Percentiles rank a stretch among this genome's conserved stretches.
Evolutionary conservation across 2,113 vertebrate genomes (phyloP).

Genomic region (Silurus meridionalis): DNA sequence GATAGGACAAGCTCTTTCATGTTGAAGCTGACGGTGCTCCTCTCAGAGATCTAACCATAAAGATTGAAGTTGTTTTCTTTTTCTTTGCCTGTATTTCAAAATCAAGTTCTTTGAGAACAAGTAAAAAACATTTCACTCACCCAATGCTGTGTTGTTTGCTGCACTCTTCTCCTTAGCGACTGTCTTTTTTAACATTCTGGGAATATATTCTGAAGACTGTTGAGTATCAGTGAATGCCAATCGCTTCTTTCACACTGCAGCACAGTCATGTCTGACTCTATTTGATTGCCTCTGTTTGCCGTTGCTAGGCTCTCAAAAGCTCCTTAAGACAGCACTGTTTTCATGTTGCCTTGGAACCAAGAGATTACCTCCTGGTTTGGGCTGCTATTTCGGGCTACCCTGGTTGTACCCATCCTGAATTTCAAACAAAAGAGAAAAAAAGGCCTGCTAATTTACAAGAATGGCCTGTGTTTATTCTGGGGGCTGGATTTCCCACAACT

Average conservation of each 20-base stretch:
- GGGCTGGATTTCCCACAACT: background rate
- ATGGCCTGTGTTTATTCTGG: background rate
- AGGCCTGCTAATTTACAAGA: background rate
- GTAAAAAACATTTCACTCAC: background rate
- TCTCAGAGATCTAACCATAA: background rate
- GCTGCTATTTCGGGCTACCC: constrained; percentile 39
- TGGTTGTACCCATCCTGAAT: constrained; percentile 32
- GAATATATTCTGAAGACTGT: constrained; percentile 15
- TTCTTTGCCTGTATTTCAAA: background rate
- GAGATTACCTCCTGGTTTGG: constrained; percentile 43
- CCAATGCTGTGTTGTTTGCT: background rate
- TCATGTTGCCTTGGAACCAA: constrained; percentile 64
- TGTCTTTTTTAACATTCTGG: constrained; percentile 13
- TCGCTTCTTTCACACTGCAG: constrained; percentile 10
- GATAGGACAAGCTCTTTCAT: constrained; percentile 74
- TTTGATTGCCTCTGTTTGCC: constrained; percentile 50
- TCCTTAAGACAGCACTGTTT: constrained; percentile 56
- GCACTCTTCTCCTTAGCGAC: background rate
- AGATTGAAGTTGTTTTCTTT: background rate
- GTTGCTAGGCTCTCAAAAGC: constrained; percentile 64
- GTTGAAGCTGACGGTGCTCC: background rate
- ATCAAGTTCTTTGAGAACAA: background rate
- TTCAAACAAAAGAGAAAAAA: constrained; percentile 44
- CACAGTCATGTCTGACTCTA: constrained; percentile 29
- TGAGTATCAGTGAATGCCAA: constrained; percentile 25